phyloP scores from a whole-genome alignment of 2,797 vertebrate genomes.

The Enteromius viviparus region DNA sequence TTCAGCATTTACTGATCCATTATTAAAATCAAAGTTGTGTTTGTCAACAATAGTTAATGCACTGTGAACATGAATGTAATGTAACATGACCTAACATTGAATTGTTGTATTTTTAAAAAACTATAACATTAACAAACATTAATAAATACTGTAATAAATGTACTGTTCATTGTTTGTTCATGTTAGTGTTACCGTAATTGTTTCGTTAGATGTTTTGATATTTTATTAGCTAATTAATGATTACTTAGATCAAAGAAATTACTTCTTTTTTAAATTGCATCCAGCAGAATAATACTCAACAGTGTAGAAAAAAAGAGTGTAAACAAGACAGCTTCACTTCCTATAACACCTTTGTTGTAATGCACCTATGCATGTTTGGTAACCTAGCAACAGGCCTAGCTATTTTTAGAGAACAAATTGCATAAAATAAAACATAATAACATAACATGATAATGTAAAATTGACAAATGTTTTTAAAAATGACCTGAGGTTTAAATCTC shows the following conservation, averaged over 20 bases:
- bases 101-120: no score
- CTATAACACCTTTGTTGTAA: not conserved
- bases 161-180: no score
- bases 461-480: no score
- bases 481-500: not conserved
- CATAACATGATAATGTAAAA: no score
- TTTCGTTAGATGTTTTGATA: not conserved
- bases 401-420: not conserved
- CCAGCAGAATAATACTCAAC: not conserved
- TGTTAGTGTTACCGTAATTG: not conserved
- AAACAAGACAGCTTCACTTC: not conserved
- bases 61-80: no score
- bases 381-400: not conserved
- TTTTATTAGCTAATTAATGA: not conserved
- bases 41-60: no score
- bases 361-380: not conserved
- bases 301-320: not conserved
- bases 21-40: no score
- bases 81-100: no score
- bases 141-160: no score
- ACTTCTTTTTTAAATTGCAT: not conserved
- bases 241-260: not conserved
- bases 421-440: not conserved
- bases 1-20: no score
- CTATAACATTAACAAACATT: no score